Base-by-base conservation (phyloP, 2,888 invertebrate genomes). In the Pristionchus maxplancki region DNA sequence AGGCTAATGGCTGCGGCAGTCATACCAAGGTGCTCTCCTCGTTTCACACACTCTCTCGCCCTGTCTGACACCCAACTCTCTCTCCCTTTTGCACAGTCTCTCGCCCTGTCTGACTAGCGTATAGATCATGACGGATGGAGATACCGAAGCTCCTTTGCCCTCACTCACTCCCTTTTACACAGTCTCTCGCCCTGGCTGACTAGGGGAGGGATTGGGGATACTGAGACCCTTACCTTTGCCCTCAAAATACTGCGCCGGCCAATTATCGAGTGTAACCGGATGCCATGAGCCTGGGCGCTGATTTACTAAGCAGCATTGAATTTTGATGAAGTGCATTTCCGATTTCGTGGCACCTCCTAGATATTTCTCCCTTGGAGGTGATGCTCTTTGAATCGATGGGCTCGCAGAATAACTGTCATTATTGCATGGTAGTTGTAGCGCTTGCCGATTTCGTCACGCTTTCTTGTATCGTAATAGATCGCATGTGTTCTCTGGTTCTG, bases 231-330 rank as follows among this genome's bases (percentile, higher is more conserved):
- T n/a, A 5, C 71, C 71, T 71, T 71, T 71, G 37, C 71, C 71
- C 71, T 37, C 71, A 20, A 31, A 24, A 34, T 15, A 71, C 37
- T 40, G n/a, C 2, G 13, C 71, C 71, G 8, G n/a, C 78, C 78
- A 78, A 78, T 78, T 78, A 78, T 78, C 78, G 13, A n/a, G n/a
- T 78, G 78, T 78, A 78, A 78, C 78, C 44, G 44, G 78, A 78
- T 78, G 78, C 78, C 78, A 44, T 78, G 37, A 34, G 64, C 37
- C 11, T 37, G 37, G 15, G 71, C 37, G 37, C 31, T 71, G 71
- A 71, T 71, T 71, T 71, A 71, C 37, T 71, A 37, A 71, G 20
- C 4, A 37, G 64, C 44, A 44, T 11, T 44, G 44, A 44, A 44
- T 44, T 44, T 44, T 44, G 44, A 44, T 44, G 44, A 44, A 44